Evolutionary conservation across 2,888 invertebrate genomes (phyloP).

Genomic region (Sicus ferrugineus): DNA sequence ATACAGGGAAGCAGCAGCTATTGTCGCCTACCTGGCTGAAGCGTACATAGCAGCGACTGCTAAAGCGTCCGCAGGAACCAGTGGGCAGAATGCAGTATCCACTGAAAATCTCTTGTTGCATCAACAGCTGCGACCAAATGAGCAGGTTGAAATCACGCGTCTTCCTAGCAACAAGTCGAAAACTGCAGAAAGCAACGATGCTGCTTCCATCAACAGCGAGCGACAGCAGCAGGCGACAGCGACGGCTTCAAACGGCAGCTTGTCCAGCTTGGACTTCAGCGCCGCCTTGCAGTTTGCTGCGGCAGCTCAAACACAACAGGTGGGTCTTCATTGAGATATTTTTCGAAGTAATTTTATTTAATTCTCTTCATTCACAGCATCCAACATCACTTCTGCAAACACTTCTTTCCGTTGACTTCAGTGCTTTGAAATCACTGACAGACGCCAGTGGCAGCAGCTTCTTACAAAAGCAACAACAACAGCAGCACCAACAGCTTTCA

Average conservation of each 20-base stretch:
- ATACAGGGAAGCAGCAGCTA: slow-evolving; percentile 56
- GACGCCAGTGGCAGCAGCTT: slow-evolving; percentile 13
- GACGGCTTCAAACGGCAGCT: slow-evolving; percentile 28
- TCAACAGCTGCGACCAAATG: slow-evolving; percentile 55
- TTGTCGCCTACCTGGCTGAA: slow-evolving; percentile 52
- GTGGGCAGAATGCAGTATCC: slow-evolving; percentile 36
- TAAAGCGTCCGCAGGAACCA: slow-evolving; percentile 35
- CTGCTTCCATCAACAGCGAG: slow-evolving; percentile 72
- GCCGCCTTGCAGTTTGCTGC: slow-evolving; percentile 55
- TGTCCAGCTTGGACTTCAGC: slow-evolving; percentile 50
- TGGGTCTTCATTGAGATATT: too few species aligned
- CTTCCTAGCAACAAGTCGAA: slow-evolving; percentile 50
- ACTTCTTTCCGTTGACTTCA: slow-evolving; percentile 54
- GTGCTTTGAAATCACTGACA: slow-evolving; percentile 46
- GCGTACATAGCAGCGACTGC: slow-evolving; percentile 53
- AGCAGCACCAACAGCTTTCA: slow-evolving; percentile 41
- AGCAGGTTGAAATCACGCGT: slow-evolving; percentile 62
- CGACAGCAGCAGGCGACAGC: slow-evolving; percentile 52
- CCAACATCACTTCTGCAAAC: slow-evolving; percentile 35
- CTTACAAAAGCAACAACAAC: slow-evolving; percentile 20
- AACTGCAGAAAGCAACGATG: slow-evolving; percentile 79
- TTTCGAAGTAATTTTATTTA: too few species aligned
- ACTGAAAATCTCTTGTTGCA: slow-evolving; percentile 51
- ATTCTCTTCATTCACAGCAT: slow-evolving; percentile 37
- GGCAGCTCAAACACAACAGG: slow-evolving; percentile 48